Evolutionary conservation across 2,888 invertebrate species (phyloP), one percentile per base, ranked within the genome.

Genomic region (Apeira syringaria): DNA sequence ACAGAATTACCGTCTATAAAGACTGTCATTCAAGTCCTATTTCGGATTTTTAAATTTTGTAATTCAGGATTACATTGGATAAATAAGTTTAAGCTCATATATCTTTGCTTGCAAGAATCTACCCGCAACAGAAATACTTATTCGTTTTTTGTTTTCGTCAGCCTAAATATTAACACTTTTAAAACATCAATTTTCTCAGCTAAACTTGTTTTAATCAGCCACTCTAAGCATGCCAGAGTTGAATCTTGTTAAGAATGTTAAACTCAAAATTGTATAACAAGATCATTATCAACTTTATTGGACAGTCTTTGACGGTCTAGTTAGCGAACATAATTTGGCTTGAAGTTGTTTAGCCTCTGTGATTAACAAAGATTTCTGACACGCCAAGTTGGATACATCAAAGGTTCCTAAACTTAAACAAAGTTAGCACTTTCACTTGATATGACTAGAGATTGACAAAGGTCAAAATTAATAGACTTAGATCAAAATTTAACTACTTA

Each of bases 271-370:
- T 35, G 35, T 11, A 5, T 12, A 27, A 35, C 41, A 35, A 46
- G 39, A 36, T 37, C 47, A 47, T 50, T 47, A 47, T 27, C 22
- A 35, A 38, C 34, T 37, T 46, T 37, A 43, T 46, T 39, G 27
- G 28, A 49, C 45, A 41, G 31, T 33, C 49, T 49, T 43, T 49
- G 43, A 48, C 31, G 42, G 38, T 8, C 40, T 24, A 43, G 32
- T 40, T 42, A 31, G 11, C 34, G 38, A 34, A 41, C 42, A 40
- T 39, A 35, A 43, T 43, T 52, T 24, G 29, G 26, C 34, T 43
- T 43, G 30, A 42, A 39, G 29, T 47, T 46, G 37, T 40, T 50
- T 27, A 30, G 26, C 36, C 31, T 42, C 31, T 31, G 41, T 35
- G 29, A 41, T 41, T 35, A 41, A 26, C 34, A 25, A 20, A 30